Evolutionary conservation across 2,888 invertebrate genomes (phyloP), one percentile per base, ranked within the genome.

Genomic region (Camptogramma bilineatum): DNA sequence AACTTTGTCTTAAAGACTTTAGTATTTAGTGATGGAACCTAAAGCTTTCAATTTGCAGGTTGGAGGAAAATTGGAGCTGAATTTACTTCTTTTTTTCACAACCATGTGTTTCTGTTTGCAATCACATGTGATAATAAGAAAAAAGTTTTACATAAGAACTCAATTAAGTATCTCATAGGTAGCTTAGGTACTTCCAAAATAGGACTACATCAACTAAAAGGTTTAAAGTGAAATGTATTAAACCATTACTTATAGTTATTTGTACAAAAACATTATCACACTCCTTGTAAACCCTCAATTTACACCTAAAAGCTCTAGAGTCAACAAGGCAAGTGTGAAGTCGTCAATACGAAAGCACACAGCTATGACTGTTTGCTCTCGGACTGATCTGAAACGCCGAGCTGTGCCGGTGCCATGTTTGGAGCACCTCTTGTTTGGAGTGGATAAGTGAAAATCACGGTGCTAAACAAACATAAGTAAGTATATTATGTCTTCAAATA

Each of bases 241-340:
- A 28, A 2, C 28, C n/a, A n/a, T n/a, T 24, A 7, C 7, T 28
- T 28, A 7, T 28, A 28, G 4, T 28, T 28, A 28, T 28, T 28
- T 28, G 7, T 28, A n/a, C n/a, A n/a, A 17, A 44, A 16, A 16
- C 4, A 17, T 44, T 44, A 17, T 51, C 48, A 48, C 19, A 48
- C 21, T 54, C 42, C 9, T 42, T 4, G 31, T 51, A 44, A 42
- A 42, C 24, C 21, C 42, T 42, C 18, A 52, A 59, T 46, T 59
- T 18, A 58, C 58, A 39, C 42, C 10, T 18, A 46, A 19, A 52
- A 34, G 52, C 47, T 47, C 5, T 24, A 17, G 24, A 48, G 34
- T 60, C 52, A 47, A 60, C 39, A 48, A 48, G 18, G 21, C 10
- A 55, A 46, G 64, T 64, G 64, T 64, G 54, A 64, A 59, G 54